Percentiles rank a stretch among this genome's conserved stretches.
These are phyloP conservation scores for Venustoraphidia nigricollis DNA, from an alignment of 2,888 invertebrate genomes.

Conservation along the genomic window DNA sequence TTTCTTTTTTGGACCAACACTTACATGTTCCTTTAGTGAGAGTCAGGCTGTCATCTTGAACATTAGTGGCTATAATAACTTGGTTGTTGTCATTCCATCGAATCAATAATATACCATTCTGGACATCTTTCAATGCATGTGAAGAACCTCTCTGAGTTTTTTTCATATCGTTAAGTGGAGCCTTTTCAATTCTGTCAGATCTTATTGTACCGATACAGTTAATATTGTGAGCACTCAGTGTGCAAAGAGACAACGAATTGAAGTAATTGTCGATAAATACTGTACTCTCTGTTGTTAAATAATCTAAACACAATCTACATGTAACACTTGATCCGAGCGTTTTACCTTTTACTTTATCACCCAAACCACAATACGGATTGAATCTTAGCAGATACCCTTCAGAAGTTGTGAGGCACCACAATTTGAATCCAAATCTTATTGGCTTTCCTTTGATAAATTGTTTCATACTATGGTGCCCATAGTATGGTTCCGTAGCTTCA, in stretches of 20 bases:
- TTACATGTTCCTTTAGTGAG: constrained; percentile 9
- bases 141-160: constrained; percentile 2
- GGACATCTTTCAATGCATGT: constrained; percentile 1
- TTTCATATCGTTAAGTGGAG: constrained; percentile 6
- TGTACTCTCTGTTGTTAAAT: constrained; percentile 5
- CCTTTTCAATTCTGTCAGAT: constrained; percentile 6
- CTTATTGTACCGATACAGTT: neutral
- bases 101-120: neutral
- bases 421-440: constrained; percentile 11
- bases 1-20: constrained; percentile 11
- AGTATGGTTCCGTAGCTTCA: constrained; percentile 15
- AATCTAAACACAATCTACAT: constrained; percentile 7
- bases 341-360: constrained; percentile 7
- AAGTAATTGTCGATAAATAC: constrained; percentile 11
- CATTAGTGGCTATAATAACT: constrained; percentile 8
- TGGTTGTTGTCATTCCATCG: constrained; percentile 11
- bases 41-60: constrained; percentile 2
- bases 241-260: constrained; percentile 6
- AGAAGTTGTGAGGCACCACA: constrained; percentile 8
- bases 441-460: constrained; percentile 15
- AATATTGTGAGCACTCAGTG: neutral
- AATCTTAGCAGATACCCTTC: constrained; percentile 10
- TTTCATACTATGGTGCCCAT: constrained; percentile 14
- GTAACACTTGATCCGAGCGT: constrained; percentile 7
- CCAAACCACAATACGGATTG: constrained; percentile 6